phyloP scores from a whole-genome alignment of 1,140 invertebrate genomes.

The Lordiphosa collinella region DNA sequence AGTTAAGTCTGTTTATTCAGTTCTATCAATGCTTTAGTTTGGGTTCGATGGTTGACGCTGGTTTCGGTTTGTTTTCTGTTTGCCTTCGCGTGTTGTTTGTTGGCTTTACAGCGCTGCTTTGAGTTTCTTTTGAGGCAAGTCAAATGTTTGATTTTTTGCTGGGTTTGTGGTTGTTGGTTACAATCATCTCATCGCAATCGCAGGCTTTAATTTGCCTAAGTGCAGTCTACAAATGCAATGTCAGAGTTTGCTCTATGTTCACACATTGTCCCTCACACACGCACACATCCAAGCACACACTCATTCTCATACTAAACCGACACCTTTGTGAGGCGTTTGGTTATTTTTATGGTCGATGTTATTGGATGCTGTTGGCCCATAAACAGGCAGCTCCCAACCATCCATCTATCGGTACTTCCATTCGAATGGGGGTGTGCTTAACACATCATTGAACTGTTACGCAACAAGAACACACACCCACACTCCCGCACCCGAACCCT shows the following conservation, averaged over 20 bases:
- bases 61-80: background rate
- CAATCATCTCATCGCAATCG: constrained; percentile 38
- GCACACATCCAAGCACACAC: constrained; percentile 10
- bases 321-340: constrained; percentile 31
- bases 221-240: constrained; percentile 47
- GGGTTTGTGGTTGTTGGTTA: constrained; percentile 15
- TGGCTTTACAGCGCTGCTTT: constrained; percentile 14
- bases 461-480: constrained; percentile 47
- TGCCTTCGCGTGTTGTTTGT: background rate
- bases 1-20: too few species aligned
- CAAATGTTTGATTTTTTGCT: constrained; percentile 34
- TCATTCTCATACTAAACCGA: constrained; percentile 22
- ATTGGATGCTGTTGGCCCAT: constrained; percentile 57
- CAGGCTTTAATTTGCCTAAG: constrained; percentile 68
- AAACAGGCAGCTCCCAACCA: constrained; percentile 40
- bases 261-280: constrained; percentile 34
- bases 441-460: constrained; percentile 73
- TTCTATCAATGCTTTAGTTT: background rate
- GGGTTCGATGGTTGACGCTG: background rate
- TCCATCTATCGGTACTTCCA: constrained; percentile 26
- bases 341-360: constrained; percentile 52
- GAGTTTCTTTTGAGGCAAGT: constrained; percentile 22
- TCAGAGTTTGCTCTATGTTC: constrained; percentile 23
- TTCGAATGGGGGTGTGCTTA: constrained; percentile 50
- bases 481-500: constrained; percentile 6